Conservation (phyloP, 2,797 vertebrate genomes). For the Neosalanx taihuensis region DNA sequence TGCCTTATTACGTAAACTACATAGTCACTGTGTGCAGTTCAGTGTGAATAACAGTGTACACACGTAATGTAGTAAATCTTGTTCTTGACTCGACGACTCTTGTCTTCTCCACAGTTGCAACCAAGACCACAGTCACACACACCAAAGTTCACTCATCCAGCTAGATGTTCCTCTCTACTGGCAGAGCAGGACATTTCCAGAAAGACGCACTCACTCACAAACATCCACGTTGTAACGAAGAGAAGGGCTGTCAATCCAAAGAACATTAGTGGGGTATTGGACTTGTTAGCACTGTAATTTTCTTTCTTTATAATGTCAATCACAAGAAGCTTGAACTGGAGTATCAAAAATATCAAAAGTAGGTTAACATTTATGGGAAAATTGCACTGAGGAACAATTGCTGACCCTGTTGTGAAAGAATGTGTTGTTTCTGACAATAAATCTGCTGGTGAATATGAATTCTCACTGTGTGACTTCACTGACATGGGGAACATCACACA, state of each 20-base stretch:
- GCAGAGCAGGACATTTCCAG: slow-evolving; percentile 55
- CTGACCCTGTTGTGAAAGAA: slow-evolving; percentile 23
- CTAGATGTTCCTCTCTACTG: slow-evolving; percentile 37
- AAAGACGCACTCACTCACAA: slow-evolving; percentile 32
- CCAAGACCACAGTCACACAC: slow-evolving; percentile 55
- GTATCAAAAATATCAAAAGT: background rate
- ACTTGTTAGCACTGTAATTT: slow-evolving; percentile 14
- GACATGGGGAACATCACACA: background rate
- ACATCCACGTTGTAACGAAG: slow-evolving; percentile 32
- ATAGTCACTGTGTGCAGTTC: too few species aligned
- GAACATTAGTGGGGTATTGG: background rate
- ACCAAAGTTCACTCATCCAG: slow-evolving; percentile 60
- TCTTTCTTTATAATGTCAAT: background rate
- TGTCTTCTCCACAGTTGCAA: slow-evolving; percentile 52
- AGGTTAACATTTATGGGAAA: background rate
- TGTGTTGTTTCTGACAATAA: slow-evolving; percentile 59
- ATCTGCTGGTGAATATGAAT: slow-evolving; percentile 53
- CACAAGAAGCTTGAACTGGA: slow-evolving; percentile 17
- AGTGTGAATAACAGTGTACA: background rate
- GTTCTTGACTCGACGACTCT: background rate
- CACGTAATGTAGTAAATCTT: slow-evolving; percentile 38
- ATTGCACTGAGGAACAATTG: background rate
- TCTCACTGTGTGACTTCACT: slow-evolving; percentile 34
- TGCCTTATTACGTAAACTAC: slow-evolving; percentile 1
- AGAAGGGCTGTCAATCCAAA: slow-evolving; percentile 11